Evolutionary conservation across 2,888 invertebrate species (phyloP).

Genomic region (Eristalis tenax): DNA sequence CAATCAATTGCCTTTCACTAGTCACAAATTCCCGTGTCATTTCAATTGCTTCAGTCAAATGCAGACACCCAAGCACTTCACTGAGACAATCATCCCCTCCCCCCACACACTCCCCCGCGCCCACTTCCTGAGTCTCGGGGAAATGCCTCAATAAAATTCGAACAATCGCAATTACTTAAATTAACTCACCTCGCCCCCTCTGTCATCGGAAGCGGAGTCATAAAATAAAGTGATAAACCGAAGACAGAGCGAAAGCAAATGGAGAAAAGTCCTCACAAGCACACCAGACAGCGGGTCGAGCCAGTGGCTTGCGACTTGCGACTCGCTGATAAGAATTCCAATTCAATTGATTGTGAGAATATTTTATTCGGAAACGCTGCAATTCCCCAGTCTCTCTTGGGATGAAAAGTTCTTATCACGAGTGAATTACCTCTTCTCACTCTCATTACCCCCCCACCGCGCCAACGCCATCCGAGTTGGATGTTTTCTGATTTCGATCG

Average conservation of each 20-base stretch:
- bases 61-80: slow-evolving; percentile 11
- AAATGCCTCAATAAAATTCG: slow-evolving; percentile 61
- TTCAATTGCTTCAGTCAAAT: slow-evolving; percentile 12
- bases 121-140: background rate
- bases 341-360: slow-evolving; percentile 70
- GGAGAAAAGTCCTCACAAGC: background rate
- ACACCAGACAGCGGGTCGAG: background rate
- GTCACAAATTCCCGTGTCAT: slow-evolving; percentile 7
- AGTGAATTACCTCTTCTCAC: slow-evolving; percentile 55
- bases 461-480: background rate
- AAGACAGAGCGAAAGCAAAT: slow-evolving; percentile 22
- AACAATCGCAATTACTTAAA: slow-evolving; percentile 66
- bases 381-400: slow-evolving; percentile 63
- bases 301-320: slow-evolving; percentile 36
- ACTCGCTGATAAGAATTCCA: slow-evolving; percentile 70
- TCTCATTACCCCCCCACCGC: background rate
- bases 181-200: slow-evolving; percentile 34
- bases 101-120: background rate
- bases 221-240: slow-evolving; percentile 57
- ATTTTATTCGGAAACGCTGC: slow-evolving; percentile 55
- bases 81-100: background rate
- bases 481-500: background rate
- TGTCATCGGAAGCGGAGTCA: slow-evolving; percentile 47
- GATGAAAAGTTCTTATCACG: slow-evolving; percentile 71
- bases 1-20: background rate